A percentile compares a stretch with the other conserved stretches of the same genome.
These are phyloP conservation scores for Rambutsinella grinnellia DNA, from an alignment of 2,888 invertebrate species.

Conservation along the genomic window DNA sequence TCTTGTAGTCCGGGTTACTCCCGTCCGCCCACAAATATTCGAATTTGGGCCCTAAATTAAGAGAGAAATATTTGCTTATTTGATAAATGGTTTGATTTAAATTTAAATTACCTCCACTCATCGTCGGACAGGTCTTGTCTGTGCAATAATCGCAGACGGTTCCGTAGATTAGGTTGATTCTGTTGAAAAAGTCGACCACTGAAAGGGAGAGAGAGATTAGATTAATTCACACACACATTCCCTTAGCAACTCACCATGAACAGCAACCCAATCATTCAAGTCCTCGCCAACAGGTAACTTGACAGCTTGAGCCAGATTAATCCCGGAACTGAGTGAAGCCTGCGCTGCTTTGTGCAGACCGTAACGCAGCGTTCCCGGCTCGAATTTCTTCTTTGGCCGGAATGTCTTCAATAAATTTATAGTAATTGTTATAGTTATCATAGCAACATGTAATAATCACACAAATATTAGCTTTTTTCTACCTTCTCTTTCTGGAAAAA, in stretches of 20 bases:
- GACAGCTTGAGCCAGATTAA: constrained; percentile 85
- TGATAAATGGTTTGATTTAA: constrained; percentile 68
- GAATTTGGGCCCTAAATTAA: too few species aligned
- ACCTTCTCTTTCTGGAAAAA: constrained; percentile 86
- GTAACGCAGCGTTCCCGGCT: constrained; percentile 87
- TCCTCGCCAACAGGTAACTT: constrained; percentile 86
- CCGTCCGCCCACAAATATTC: constrained; percentile 94
- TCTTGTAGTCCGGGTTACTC: constrained; percentile 5
- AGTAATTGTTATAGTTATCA: constrained; percentile 13
- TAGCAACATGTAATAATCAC: constrained; percentile 6
- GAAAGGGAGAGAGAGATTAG: too few species aligned
- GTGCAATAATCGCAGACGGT: constrained; percentile 89
- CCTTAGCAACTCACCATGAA: constrained; percentile 78
- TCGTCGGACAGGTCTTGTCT: constrained; percentile 85
- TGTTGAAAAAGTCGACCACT: constrained; percentile 95
- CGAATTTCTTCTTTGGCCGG: constrained; percentile 88
- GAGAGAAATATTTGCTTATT: background rate
- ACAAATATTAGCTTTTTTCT: too few species aligned
- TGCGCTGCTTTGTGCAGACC: constrained; percentile 92
- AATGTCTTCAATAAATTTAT: constrained; percentile 82
- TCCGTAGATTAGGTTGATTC: constrained; percentile 92
- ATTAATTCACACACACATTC: too few species aligned
- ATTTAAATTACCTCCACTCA: constrained; percentile 89
- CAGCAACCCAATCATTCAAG: constrained; percentile 92
- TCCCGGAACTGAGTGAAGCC: constrained; percentile 89